Base-by-base conservation (phyloP, 2,797 vertebrate species). In the Malurus leucopterus region DNA sequence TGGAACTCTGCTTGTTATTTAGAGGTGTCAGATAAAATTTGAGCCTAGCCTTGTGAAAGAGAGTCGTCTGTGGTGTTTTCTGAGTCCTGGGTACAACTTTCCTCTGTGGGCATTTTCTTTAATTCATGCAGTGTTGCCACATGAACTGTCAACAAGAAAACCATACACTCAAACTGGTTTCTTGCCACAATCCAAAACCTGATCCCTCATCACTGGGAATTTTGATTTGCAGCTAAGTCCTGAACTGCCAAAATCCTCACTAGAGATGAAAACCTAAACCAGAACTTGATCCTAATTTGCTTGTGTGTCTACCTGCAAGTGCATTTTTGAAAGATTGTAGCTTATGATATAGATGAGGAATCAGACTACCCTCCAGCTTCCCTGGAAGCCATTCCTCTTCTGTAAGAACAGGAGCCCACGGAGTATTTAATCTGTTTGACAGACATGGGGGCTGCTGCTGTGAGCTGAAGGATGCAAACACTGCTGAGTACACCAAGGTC, bases 341-440 rank as follows among this genome's bases (percentile, higher is more conserved):
- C 5, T 16, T 40, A 36, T 51, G 32, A 34, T 51, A 17, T 1
- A 57, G 38, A 24, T 46, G 26, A 88, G 9, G 30, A 64, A 14
- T 71, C 57, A 11, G 2, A 18, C 13, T 54, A 12, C 5, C 5
- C 29, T 53, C 22, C 38, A 64, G 36, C 41, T 75, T 59, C n/a
- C 59, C 30, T 84, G 59, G 59, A 38, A 88, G 51, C 32, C 4
- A 7, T 57, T 62, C 17, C 22, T 47, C 47, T 72, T 62, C 44
- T 34, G 24, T n/a, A 29, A 78, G 43, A 71, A 34, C 65, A 84
- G 59, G 36, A 46, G 18, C 2, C 7, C 47, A 47, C 0, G 0
- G 3, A 34, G 3, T 53, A 27, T 38, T 77, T 54, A n/a, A 17
- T 61, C 27, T 69, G 38, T 21, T 9, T 88, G 55, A 24, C 73